These are phyloP conservation scores for Malurus cyaneus DNA, from an alignment of 2,113 vertebrate genomes.

Conservation along the genomic window DNA sequence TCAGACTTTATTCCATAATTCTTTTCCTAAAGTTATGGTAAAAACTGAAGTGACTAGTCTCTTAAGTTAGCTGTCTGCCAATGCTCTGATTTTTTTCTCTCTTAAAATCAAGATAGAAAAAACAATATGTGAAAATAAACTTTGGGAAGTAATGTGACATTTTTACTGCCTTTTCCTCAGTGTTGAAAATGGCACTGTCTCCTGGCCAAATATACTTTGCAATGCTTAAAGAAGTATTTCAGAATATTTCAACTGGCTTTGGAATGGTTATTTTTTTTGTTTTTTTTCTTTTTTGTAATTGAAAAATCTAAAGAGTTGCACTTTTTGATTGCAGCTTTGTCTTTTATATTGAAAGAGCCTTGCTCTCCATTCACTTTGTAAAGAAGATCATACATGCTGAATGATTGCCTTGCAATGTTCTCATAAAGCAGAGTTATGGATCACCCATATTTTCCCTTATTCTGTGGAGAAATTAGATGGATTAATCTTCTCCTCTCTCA, in stretches of 20 bases:
- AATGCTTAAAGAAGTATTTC: neutral
- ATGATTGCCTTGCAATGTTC: neutral
- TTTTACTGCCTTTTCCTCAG: neutral
- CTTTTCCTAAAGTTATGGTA: neutral
- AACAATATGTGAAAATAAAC: slow-evolving; percentile 13
- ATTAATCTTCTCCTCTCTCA: neutral
- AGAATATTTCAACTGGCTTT: neutral
- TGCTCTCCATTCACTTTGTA: neutral
- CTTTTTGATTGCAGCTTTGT: neutral
- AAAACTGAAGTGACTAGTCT: neutral
- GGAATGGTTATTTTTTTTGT: neutral
- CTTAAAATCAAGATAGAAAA: slow-evolving; percentile 32
- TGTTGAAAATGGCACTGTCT: neutral
- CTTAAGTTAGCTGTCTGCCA: neutral
- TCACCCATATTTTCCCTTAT: neutral
- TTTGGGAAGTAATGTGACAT: neutral
- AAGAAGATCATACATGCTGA: neutral
- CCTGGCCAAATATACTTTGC: neutral
- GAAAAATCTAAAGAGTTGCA: neutral
- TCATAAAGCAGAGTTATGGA: neutral
- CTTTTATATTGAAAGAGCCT: neutral
- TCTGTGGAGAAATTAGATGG: neutral
- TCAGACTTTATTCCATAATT: neutral
- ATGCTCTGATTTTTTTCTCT: neutral
- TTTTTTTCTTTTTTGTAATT: neutral